Conservation (phyloP, 2,797 vertebrate genomes). For the Cynopterus sphinx region DNA sequence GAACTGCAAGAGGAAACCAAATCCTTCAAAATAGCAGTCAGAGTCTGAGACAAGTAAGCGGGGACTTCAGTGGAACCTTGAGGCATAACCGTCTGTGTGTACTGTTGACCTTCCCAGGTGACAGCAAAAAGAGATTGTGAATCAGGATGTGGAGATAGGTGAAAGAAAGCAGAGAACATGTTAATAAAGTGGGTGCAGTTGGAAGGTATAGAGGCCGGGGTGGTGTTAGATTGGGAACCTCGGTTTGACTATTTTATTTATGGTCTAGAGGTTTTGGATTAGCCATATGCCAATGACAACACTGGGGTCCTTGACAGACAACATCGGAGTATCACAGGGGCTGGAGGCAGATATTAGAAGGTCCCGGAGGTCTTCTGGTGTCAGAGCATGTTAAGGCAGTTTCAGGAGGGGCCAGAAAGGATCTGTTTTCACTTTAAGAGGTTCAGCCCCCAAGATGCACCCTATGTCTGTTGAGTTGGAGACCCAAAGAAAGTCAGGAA, state of each 20-base stretch:
- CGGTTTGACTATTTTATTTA: neutral
- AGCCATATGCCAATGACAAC: neutral
- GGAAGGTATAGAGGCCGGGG: neutral
- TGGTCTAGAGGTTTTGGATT: neutral
- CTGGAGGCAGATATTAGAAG: neutral
- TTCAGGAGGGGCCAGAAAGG: neutral
- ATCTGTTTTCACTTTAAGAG: neutral
- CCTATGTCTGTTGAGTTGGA: neutral
- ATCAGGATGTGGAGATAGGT: neutral
- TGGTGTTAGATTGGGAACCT: neutral
- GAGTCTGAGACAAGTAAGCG: neutral
- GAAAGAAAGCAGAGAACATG: neutral
- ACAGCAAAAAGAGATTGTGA: neutral
- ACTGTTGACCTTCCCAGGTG: neutral
- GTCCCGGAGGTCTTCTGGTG: neutral
- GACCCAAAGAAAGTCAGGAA: neutral
- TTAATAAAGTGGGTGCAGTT: too few species aligned
- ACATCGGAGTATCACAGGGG: neutral
- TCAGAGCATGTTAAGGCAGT: neutral
- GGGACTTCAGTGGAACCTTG: neutral
- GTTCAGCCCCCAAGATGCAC: neutral
- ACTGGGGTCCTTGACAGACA: neutral
- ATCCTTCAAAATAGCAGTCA: neutral
- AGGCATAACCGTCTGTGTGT: rapidly evolving
- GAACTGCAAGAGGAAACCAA: neutral